Evolutionary conservation across 2,888 invertebrate species (phyloP).

Genomic region (Slavum lentiscoides): DNA sequence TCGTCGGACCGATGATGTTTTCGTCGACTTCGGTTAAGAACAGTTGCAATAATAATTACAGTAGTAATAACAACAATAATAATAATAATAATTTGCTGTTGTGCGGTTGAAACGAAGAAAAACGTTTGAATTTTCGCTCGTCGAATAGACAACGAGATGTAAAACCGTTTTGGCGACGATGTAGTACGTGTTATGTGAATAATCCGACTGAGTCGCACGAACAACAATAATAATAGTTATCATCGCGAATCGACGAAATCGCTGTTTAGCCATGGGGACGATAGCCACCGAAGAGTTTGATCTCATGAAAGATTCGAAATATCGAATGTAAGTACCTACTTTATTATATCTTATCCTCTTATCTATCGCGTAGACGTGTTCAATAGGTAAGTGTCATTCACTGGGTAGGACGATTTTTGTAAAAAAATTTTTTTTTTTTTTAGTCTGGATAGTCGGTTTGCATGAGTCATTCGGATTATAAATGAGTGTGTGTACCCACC

Average conservation of each 20-base stretch:
- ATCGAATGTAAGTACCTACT: slow-evolving; percentile 67
- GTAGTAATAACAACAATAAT: neutral
- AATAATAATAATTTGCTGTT: slow-evolving; percentile 17
- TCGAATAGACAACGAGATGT: neutral
- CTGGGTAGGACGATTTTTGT: neutral
- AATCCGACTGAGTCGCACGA: neutral
- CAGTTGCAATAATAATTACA: too few relatives aligned
- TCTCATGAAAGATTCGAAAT: slow-evolving; percentile 79
- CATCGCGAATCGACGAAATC: slow-evolving; percentile 12
- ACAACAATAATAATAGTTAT: neutral
- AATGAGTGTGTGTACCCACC: neutral
- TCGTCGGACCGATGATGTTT: neutral
- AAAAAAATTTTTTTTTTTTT: slow-evolving; percentile 1
- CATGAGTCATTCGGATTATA: slow-evolving; percentile 43
- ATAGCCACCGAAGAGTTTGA: slow-evolving; percentile 76
- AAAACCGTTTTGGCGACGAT: slow-evolving; percentile 1
- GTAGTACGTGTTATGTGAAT: slow-evolving; percentile 7
- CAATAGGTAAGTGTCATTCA: neutral
- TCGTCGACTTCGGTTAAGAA: slow-evolving; percentile 1
- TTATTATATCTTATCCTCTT: neutral
- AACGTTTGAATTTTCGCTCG: slow-evolving; percentile 8
- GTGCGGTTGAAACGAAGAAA: slow-evolving; percentile 12
- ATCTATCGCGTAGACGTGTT: slow-evolving; percentile 19
- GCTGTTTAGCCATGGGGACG: slow-evolving; percentile 58
- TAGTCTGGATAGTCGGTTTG: slow-evolving; percentile 24